Conservation (phyloP, 1,140 invertebrate genomes). For the Akabosia matsudoensis region DNA sequence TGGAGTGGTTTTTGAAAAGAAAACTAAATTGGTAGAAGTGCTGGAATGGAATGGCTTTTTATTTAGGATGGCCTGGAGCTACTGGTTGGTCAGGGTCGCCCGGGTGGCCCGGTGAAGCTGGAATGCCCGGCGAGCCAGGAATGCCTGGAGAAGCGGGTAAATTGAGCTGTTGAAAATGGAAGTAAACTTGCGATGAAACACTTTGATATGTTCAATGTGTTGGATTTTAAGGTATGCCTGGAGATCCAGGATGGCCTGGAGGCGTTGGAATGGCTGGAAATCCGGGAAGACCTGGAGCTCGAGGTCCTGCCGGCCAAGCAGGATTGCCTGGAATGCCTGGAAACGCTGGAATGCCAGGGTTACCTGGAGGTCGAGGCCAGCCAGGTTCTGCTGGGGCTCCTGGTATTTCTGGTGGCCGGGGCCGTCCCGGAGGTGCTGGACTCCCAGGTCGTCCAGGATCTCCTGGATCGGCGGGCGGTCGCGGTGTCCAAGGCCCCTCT, state of each 20-base stretch:
- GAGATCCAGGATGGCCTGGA: neutral
- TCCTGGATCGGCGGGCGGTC: neutral
- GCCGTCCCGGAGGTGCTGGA: neutral
- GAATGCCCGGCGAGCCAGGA: conserved; percentile 7
- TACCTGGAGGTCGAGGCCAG: neutral
- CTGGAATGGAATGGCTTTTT: neutral
- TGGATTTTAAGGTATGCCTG: neutral
- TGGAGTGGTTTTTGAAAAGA: neutral
- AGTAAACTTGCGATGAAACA: neutral
- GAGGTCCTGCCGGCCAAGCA: neutral
- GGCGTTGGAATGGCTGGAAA: conserved; percentile 8
- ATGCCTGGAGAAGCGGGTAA: neutral
- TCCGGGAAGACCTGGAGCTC: neutral
- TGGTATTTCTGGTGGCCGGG: neutral
- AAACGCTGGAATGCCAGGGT: neutral
- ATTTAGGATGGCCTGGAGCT: neutral
- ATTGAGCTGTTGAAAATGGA: no score
- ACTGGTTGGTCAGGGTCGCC: neutral
- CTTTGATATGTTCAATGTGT: neutral
- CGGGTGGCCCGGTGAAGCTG: neutral
- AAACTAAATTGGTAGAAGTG: neutral
- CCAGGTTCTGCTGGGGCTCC: neutral
- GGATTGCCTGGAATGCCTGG: neutral
- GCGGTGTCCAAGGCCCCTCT: no score
- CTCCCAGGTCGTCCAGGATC: neutral